Conservation (phyloP, 1,140 invertebrate genomes). For the Laupala kohalensis region DNA sequence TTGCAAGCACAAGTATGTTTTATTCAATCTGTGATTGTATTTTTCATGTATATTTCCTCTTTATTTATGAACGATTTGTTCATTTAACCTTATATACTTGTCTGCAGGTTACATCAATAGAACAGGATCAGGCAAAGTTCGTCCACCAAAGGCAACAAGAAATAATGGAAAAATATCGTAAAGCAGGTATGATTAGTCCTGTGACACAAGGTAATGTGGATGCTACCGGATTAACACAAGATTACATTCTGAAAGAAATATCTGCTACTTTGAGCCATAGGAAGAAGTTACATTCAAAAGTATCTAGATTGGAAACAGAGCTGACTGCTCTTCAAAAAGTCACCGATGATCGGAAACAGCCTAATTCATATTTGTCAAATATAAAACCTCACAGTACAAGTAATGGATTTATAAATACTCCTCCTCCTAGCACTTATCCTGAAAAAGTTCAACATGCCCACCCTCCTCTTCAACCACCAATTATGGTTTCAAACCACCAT, state of each 20-base stretch:
- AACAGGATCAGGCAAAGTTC: conserved; percentile 56
- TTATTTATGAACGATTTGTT: not conserved
- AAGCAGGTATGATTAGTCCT: conserved; percentile 26
- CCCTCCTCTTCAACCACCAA: conserved; percentile 3
- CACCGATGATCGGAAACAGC: conserved; percentile 36
- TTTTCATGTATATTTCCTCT: not conserved
- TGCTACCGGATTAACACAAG: conserved; percentile 53
- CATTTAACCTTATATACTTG: not conserved
- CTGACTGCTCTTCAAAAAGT: conserved; percentile 56
- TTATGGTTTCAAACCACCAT: conserved; percentile 8
- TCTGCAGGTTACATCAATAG: conserved; percentile 30
- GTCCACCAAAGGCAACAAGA: conserved; percentile 51
- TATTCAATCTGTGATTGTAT: too few relatives aligned
- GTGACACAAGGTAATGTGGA: conserved; percentile 32
- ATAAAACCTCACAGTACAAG: conserved; percentile 12
- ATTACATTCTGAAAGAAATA: conserved; percentile 73
- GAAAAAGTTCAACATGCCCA: conserved; percentile 5
- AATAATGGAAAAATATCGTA: conserved; percentile 48
- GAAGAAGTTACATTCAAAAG: conserved; percentile 64
- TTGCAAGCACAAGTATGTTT: conserved; percentile 62
- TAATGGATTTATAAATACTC: not conserved
- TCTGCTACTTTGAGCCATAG: conserved; percentile 63
- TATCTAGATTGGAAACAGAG: conserved; percentile 60
- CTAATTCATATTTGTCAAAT: conserved; percentile 19
- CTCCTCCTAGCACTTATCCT: not conserved